phyloP scores from a whole-genome alignment of 2,113 vertebrate genomes.

The Peromyscus californicus region DNA sequence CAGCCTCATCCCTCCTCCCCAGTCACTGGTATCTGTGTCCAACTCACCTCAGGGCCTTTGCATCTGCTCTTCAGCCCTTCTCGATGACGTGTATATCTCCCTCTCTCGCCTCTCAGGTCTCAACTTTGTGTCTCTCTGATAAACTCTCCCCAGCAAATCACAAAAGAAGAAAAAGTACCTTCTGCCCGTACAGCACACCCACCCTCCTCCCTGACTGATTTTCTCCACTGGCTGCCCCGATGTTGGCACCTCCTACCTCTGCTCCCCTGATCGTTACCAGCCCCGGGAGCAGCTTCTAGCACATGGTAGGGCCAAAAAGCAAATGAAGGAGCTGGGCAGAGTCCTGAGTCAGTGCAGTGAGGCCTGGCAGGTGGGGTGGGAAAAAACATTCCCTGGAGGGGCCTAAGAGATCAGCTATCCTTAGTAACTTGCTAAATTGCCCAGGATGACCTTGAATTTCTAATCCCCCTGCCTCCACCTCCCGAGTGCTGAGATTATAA shows the following conservation, averaged over 20 bases:
- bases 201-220: not conserved
- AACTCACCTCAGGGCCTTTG: not conserved
- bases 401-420: not conserved
- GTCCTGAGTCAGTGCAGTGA: not conserved
- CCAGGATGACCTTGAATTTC: not conserved
- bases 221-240: not conserved
- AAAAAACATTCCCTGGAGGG: not conserved
- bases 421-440: not conserved
- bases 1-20: not conserved
- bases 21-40: not conserved
- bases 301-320: not conserved
- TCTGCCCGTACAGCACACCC: not conserved
- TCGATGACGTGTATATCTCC: not conserved
- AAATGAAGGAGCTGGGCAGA: not conserved
- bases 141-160: not conserved
- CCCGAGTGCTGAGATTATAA: not conserved
- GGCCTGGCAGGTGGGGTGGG: not conserved
- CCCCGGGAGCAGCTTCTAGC: too few species aligned
- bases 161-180: not conserved
- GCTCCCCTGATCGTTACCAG: not conserved
- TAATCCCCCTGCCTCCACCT: not conserved
- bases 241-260: fast-evolving
- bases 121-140: not conserved
- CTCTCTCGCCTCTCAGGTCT: not conserved
- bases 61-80: too few species aligned